Percentiles rank a stretch among this genome's conserved stretches.
Evolutionary conservation across 2,797 vertebrate species (phyloP).

Genomic region (Falco rusticolus): DNA sequence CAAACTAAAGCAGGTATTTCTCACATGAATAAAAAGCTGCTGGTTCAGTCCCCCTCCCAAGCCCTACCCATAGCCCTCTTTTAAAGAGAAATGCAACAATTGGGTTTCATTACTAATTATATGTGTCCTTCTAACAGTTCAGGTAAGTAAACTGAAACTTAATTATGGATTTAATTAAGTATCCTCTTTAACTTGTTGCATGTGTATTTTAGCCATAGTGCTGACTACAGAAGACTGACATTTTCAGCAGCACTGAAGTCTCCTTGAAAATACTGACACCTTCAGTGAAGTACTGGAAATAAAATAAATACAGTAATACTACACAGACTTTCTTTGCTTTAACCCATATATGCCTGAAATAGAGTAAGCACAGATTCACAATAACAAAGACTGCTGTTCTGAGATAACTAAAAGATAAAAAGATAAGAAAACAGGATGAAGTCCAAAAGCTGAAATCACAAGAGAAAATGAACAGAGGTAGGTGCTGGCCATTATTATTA

Average conservation of each 20-base stretch:
- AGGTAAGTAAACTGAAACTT: neutral
- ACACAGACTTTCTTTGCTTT: neutral
- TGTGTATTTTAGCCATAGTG: neutral
- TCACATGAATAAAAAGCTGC: neutral
- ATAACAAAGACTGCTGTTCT: neutral
- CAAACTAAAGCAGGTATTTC: neutral
- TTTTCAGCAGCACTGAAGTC: neutral
- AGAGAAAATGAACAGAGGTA: neutral
- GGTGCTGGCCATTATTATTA: neutral
- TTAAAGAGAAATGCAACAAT: constrained; percentile 29
- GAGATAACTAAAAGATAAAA: neutral
- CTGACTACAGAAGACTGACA: neutral
- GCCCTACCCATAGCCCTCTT: neutral
- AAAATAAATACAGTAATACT: neutral
- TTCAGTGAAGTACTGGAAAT: constrained; percentile 60
- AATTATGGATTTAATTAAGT: neutral
- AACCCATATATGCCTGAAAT: neutral
- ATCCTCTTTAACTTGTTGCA: neutral
- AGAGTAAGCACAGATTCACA: neutral
- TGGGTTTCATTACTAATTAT: neutral
- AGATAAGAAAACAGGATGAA: neutral
- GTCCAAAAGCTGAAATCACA: neutral
- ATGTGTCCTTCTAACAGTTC: neutral
- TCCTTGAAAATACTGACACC: constrained; percentile 69
- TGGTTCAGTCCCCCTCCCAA: neutral